phyloP scores from a whole-genome alignment of 2,888 invertebrate genomes.

The Drosophila birchii region DNA sequence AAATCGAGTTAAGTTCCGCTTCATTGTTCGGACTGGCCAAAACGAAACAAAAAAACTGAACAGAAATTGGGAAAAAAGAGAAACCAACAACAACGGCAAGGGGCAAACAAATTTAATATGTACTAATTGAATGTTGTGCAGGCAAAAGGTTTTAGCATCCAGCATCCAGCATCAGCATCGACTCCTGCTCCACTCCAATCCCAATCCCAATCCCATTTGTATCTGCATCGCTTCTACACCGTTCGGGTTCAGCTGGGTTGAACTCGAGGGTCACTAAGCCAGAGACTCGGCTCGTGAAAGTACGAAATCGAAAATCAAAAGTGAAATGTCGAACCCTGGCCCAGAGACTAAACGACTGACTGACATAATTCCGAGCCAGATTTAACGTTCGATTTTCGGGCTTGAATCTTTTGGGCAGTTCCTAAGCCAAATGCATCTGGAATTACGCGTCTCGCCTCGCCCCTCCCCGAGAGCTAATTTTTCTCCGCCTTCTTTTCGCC shows the following conservation, averaged over 20 bases:
- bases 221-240: slow-evolving; percentile 47
- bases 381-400: slow-evolving; percentile 8
- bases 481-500: slow-evolving; percentile 36
- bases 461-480: slow-evolving; percentile 27
- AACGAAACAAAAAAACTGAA: slow-evolving; percentile 24
- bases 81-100: slow-evolving; percentile 40
- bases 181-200: slow-evolving; percentile 16
- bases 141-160: slow-evolving; percentile 31
- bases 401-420: slow-evolving; percentile 8
- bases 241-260: slow-evolving; percentile 47
- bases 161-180: slow-evolving; percentile 5
- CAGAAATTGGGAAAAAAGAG: slow-evolving; percentile 38
- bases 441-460: slow-evolving; percentile 62
- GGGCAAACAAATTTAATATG: slow-evolving; percentile 67
- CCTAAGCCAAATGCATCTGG: slow-evolving; percentile 64
- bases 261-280: slow-evolving; percentile 59
- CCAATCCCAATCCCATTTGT: slow-evolving; percentile 33
- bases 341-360: slow-evolving; percentile 38
- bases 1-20: slow-evolving; percentile 70
- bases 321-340: slow-evolving; percentile 60
- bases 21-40: slow-evolving; percentile 59
- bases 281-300: slow-evolving; percentile 67
- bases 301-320: slow-evolving; percentile 72
- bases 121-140: slow-evolving; percentile 74
- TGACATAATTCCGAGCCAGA: slow-evolving; percentile 31